phyloP scores from a whole-genome alignment of 2,888 invertebrate genomes.

The Diaprepes abbreviatus region DNA sequence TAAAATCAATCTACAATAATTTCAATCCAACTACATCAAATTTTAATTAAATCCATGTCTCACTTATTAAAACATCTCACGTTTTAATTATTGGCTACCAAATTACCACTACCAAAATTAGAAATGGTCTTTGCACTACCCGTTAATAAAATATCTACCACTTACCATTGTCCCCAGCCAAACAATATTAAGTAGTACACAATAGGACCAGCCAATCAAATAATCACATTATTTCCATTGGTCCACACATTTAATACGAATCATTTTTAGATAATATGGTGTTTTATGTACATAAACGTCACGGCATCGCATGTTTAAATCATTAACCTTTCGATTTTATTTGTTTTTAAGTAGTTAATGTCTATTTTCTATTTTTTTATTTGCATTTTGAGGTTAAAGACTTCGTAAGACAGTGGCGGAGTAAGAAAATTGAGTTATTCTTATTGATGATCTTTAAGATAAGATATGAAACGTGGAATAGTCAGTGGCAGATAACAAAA shows the following conservation, averaged over 20 bases:
- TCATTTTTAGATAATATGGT: not conserved
- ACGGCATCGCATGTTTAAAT: not conserved
- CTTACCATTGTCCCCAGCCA: not conserved
- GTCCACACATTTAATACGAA: not conserved
- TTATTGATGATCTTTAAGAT: too few species aligned
- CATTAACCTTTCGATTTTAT: not conserved
- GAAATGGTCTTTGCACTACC: not conserved
- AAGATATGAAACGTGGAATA: too few species aligned
- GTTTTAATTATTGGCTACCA: not conserved
- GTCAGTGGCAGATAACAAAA: too few species aligned
- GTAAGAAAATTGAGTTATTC: too few species aligned
- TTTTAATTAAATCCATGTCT: too few species aligned
- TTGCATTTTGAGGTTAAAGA: too few species aligned
- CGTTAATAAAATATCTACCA: constrained; percentile 1
- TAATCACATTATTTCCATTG: not conserved
- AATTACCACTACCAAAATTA: not conserved
- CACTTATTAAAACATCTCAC: too few species aligned
- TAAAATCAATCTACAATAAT: too few species aligned
- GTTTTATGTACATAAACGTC: not conserved
- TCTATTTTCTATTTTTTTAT: not conserved
- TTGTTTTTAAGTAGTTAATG: too few species aligned
- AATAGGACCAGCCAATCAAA: not conserved
- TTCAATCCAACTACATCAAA: too few species aligned
- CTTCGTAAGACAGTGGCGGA: too few species aligned
- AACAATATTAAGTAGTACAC: not conserved